Conservation (phyloP, 2,797 vertebrate genomes). For the Gallinago nigripennis region DNA sequence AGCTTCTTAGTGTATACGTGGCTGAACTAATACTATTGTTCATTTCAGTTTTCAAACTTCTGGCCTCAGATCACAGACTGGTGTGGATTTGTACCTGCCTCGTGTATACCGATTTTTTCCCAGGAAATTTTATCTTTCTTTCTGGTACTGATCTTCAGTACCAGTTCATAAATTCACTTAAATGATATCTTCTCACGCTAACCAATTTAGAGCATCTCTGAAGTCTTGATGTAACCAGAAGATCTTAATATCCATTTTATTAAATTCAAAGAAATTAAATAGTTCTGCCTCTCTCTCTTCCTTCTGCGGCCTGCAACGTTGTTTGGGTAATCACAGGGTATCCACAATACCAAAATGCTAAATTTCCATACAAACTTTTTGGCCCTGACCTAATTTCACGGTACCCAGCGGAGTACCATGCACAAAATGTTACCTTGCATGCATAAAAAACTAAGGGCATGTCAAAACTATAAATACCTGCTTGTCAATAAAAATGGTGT, state of each 20-base stretch:
- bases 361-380: not conserved
- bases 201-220: not conserved
- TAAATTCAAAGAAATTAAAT: not conserved
- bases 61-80: accelerated
- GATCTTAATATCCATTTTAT: not conserved
- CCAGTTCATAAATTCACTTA: not conserved
- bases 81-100: not conserved
- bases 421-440: not conserved
- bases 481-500: not conserved
- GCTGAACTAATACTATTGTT: not conserved
- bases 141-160: not conserved
- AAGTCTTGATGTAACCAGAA: not conserved
- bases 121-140: not conserved
- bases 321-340: not conserved
- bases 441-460: not conserved
- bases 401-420: not conserved
- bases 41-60: not conserved
- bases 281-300: not conserved
- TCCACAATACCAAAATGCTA: not conserved
- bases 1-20: not conserved
- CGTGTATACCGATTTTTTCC: not conserved
- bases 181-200: not conserved
- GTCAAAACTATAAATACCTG: not conserved
- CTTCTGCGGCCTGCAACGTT: not conserved
- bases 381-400: not conserved